These are phyloP conservation scores for Rhabdomys pumilio DNA, from an alignment of 2,797 vertebrate genomes.

Conservation along the genomic window DNA sequence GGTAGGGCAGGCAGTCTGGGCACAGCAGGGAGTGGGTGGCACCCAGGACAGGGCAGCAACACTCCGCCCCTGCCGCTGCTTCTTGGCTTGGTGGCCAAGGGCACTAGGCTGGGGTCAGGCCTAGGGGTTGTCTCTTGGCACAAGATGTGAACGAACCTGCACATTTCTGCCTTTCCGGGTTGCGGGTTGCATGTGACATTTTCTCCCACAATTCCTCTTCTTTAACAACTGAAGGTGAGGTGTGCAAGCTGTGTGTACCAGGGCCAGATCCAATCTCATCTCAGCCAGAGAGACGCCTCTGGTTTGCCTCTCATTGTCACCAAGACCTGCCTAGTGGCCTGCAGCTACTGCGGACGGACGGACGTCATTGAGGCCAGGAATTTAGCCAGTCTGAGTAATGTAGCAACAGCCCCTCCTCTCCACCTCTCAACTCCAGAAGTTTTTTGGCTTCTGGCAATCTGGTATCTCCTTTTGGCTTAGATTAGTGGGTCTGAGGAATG, in stretches of 20 bases:
- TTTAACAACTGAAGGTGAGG: not conserved
- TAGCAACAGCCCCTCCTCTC: not conserved
- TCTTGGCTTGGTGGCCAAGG: too few relatives aligned
- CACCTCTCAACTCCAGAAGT: not conserved
- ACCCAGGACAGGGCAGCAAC: not conserved
- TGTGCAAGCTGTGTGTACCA: too few relatives aligned
- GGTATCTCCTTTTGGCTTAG: not conserved
- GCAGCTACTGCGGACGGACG: too few relatives aligned
- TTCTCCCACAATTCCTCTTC: not conserved
- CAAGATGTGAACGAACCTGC: not conserved
- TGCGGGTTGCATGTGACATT: not conserved
- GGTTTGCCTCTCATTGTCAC: not conserved
- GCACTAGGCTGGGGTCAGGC: too few relatives aligned
- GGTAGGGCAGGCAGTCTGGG: not conserved
- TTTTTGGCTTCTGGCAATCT: not conserved
- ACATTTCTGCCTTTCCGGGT: fast-evolving
- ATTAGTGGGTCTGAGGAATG: not conserved
- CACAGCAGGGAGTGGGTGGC: not conserved
- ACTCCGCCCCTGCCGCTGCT: not conserved
- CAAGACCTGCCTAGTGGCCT: too few relatives aligned
- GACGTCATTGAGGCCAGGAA: not conserved
- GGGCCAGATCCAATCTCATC: not conserved
- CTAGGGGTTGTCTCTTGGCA: too few relatives aligned
- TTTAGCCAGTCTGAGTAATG: not conserved
- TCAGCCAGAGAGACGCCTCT: not conserved